phyloP scores from a whole-genome alignment of 2,888 invertebrate genomes.

The Ceraclea dissimilis region DNA sequence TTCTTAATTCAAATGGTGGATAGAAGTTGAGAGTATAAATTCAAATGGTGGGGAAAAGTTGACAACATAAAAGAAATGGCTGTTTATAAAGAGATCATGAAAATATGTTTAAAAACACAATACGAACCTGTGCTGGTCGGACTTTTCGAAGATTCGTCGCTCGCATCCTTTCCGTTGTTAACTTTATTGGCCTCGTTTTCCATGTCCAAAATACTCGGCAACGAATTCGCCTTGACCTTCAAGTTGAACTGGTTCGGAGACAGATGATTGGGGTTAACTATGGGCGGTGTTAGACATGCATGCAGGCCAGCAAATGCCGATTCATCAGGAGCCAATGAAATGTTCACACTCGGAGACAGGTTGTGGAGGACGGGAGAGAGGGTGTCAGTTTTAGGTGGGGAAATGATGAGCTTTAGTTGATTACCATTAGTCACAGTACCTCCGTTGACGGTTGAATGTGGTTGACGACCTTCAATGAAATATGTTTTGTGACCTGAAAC shows the following conservation, averaged over 20 bases:
- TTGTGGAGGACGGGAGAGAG: slow-evolving; percentile 12
- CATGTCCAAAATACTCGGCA: slow-evolving; percentile 76
- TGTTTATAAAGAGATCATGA: too few species aligned
- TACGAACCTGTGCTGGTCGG: slow-evolving; percentile 55
- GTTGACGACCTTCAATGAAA: slow-evolving; percentile 72
- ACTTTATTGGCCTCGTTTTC: slow-evolving; percentile 58
- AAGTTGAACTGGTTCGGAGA: slow-evolving; percentile 54
- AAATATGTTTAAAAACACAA: too few species aligned
- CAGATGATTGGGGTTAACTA: slow-evolving; percentile 46
- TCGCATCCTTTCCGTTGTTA: slow-evolving; percentile 34
- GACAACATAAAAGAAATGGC: too few species aligned
- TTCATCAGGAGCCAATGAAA: slow-evolving; percentile 39
- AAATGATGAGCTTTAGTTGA: slow-evolving; percentile 52
- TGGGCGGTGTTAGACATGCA: slow-evolving; percentile 30
- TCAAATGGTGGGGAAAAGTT: too few species aligned
- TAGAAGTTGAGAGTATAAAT: too few species aligned
- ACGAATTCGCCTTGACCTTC: slow-evolving; percentile 60
- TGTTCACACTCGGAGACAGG: slow-evolving; percentile 21
- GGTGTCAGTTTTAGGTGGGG: slow-evolving; percentile 44
- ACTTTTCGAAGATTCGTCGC: slow-evolving; percentile 53
- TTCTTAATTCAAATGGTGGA: too few species aligned
- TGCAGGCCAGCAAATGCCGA: slow-evolving; percentile 35
- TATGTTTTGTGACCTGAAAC: slow-evolving; percentile 71
- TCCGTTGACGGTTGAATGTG: slow-evolving; percentile 42
- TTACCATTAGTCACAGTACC: slow-evolving; percentile 41